Evolutionary conservation across 2,113 vertebrate genomes (phyloP), one percentile per base, ranked within the genome.

Genomic region (Poecilia latipinna): DNA sequence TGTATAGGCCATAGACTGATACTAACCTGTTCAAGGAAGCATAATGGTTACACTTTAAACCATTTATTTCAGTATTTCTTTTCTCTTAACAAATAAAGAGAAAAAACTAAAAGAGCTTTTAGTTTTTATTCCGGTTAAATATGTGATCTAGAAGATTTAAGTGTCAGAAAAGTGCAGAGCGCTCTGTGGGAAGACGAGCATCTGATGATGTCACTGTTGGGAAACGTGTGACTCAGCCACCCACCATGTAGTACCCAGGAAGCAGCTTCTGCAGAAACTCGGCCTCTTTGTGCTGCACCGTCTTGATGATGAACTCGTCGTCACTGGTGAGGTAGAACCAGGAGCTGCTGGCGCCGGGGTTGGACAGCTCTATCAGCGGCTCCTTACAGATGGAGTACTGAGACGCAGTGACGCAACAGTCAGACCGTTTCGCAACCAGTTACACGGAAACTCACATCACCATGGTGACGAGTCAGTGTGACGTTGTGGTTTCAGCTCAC

Each of bases 231-330:
- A 39, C 7, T 35, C 12, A 19, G 65, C 35, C 33, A 44, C 95
- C 96, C 85, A 99, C 97, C 98, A 99, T 99, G 86, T 99, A 99
- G 89, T 99, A 99, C 70, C 97, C 98, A 0, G 98, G 97, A 82
- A 99, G 95, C 13, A 99, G 91, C 87, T 99, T 99, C 92, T 99
- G 98, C 83, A 99, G 95, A 88, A 99, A 99, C 88, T 98, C 98
- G 0, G 98, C 98, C 90, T 99, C 98, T 91, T 99, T 99, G 80
- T 96, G 96, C 89, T 98, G 96, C 86, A 99, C 97, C 3, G 98
- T 99, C 94, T 99, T 99, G 84, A 98, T 98, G 88, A 99, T 98
- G 89, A 99, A 99, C 86, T 98, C 97, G 0, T 99, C 98, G 48
- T 97, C 97, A 2, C 97, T 97, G 85, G 98, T 98, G 78, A 98